phyloP scores from a whole-genome alignment of 2,888 invertebrate species.

The Pyrocoelia pectoralis region DNA sequence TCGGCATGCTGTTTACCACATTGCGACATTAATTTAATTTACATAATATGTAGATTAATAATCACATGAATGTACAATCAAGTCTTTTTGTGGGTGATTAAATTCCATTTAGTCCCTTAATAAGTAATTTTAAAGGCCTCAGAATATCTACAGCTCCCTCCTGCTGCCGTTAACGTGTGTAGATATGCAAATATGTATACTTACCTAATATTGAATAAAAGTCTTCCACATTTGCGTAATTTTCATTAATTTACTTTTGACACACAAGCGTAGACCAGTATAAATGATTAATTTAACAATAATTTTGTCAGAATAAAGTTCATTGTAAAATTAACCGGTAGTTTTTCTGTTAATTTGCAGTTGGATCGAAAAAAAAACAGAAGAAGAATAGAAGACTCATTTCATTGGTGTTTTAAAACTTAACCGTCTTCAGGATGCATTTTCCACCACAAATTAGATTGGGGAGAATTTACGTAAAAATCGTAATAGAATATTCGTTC shows the following conservation, averaged over 20 bases:
- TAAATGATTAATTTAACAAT: constrained; percentile 9
- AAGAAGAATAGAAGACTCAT: constrained; percentile 29
- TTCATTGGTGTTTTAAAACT: constrained; percentile 24
- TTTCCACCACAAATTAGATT: constrained; percentile 13
- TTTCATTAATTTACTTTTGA: not conserved
- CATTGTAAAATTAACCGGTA: constrained; percentile 23
- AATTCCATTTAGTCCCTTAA: not conserved
- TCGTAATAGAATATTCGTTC: not conserved
- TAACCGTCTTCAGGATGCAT: constrained; percentile 13
- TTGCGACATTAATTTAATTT: not conserved
- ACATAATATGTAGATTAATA: not conserved
- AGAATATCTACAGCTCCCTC: not conserved
- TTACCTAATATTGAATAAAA: not conserved
- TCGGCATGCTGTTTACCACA: no score
- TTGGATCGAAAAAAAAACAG: constrained; percentile 16
- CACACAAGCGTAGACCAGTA: not conserved
- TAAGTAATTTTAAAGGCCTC: not conserved
- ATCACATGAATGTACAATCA: not conserved
- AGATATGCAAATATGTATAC: not conserved
- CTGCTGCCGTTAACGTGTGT: not conserved
- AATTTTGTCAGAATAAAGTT: constrained; percentile 14
- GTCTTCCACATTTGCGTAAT: not conserved
- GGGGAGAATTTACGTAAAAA: not conserved
- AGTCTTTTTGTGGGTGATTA: not conserved
- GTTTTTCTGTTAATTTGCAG: constrained; percentile 26